Base-by-base conservation (phyloP, 1,140 invertebrate genomes). In the Pissodes strobi region DNA sequence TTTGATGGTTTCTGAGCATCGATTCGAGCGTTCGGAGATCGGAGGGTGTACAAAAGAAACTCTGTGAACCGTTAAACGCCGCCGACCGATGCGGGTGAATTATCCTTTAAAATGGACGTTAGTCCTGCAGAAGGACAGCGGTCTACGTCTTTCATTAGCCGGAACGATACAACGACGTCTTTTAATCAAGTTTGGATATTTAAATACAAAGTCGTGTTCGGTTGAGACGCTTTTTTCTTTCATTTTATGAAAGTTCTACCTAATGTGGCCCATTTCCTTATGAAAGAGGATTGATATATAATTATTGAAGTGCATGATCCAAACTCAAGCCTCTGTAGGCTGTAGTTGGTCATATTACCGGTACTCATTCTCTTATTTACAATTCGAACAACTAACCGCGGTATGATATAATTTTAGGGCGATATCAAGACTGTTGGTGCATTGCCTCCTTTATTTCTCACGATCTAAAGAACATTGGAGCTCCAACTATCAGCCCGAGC, bases 401-500 rank as follows among this genome's bases (percentile, higher is more conserved):
- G n/a, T n/a, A n/a, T n/a, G n/a, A n/a, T n/a, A n/a, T n/a, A n/a
- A n/a, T n/a, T n/a, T n/a, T n/a, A n/a, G n/a, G n/a, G n/a, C n/a
- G 6, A 13, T 41, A 2, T 15, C 6, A 2, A 15, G 15, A 15
- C 19, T 48, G 17, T 21, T 27, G 10, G 21, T 23, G 27, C 38
- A 19, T 38, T 12, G 51, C 30, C 27, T 10, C 51, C 51, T 37
- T 53, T 53, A 53, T 5, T 19, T 18, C 9, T 19, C 13, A 37
- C 17, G 27, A 53, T 37, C 51, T 38, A 38, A 53, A 53, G 51
- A 53, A 53, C 51, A 37, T 18, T 22, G 51, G 17, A 53, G 34
- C 51, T 38, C 18, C n/a, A 53, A 53, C 51, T 57, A 57, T 57
- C 45, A 57, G n/a, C 22, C 22, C 23, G 19, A 59, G 48, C 56